These are phyloP conservation scores for Nasonia giraulti DNA, from an alignment of 1,140 invertebrate species.

Conservation along the genomic window DNA sequence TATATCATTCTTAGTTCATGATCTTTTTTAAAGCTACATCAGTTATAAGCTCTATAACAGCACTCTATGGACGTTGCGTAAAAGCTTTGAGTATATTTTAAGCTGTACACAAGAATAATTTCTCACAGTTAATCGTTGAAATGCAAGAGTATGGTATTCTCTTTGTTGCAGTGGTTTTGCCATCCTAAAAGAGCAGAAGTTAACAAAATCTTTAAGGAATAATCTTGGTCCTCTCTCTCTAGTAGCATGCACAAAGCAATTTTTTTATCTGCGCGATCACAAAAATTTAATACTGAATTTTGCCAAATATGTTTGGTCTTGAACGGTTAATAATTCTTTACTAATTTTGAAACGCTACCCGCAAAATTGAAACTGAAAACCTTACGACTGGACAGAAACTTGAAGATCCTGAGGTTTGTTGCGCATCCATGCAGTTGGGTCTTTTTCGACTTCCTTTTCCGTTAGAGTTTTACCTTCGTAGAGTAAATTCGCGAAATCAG, in stretches of 20 bases:
- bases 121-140: not conserved
- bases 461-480: conserved; percentile 80
- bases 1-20: not conserved
- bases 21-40: not conserved
- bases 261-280: conserved; percentile 14
- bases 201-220: conserved; percentile 9
- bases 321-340: not conserved
- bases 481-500: conserved; percentile 87
- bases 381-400: conserved; percentile 59
- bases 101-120: conserved; percentile 2
- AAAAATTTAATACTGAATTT: not conserved
- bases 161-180: conserved; percentile 18
- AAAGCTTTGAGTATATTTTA: conserved; percentile 26
- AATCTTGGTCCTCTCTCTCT: not conserved
- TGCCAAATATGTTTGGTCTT: not conserved
- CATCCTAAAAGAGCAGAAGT: conserved; percentile 46
- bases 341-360: conserved; percentile 46
- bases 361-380: conserved; percentile 29
- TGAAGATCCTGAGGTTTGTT: conserved; percentile 66
- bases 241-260: conserved; percentile 33
- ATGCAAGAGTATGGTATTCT: conserved; percentile 20
- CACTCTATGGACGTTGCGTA: not conserved
- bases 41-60: not conserved
- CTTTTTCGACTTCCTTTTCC: conserved; percentile 77
- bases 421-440: conserved; percentile 78